Conservation (phyloP, 30 jellyfish, hydroid and myxozoan species). For the Cassiopea xamachana region DNA sequence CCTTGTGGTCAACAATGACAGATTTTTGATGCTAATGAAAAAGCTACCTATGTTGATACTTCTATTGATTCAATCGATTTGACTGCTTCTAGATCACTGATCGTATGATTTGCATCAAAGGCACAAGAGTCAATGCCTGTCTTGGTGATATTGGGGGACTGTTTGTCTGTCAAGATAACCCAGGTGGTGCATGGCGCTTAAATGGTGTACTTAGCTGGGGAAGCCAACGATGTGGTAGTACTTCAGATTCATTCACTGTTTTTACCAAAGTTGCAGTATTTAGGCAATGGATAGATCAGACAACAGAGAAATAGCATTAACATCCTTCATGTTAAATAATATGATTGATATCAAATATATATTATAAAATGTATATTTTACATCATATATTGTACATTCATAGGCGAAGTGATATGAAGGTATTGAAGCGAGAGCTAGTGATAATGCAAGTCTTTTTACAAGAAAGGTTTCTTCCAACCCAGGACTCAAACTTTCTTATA, state of each 20-base stretch:
- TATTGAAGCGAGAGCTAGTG: too few relatives aligned
- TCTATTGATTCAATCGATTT: not conserved
- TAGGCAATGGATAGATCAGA: conserved; percentile 62
- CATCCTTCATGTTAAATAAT: too few relatives aligned
- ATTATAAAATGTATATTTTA: too few relatives aligned
- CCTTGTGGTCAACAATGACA: too few relatives aligned
- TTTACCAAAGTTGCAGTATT: conserved; percentile 66
- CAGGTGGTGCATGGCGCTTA: conserved; percentile 55
- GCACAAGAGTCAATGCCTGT: conserved; percentile 55
- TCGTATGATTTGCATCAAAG: conserved; percentile 75
- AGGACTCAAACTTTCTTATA: too few relatives aligned
- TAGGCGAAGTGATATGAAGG: too few relatives aligned
- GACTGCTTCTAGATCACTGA: conserved; percentile 16
- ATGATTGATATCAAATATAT: not conserved
- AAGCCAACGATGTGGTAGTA: conserved; percentile 50
- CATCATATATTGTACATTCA: too few relatives aligned
- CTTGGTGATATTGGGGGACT: conserved; percentile 94
- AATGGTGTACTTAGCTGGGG: conserved; percentile 87
- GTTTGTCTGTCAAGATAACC: conserved; percentile 51
- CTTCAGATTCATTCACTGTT: conserved; percentile 48
- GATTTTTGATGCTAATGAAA: too few relatives aligned
- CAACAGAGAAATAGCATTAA: not conserved
- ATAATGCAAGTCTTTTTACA: too few relatives aligned
- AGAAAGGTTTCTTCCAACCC: too few relatives aligned
- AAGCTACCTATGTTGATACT: too few relatives aligned